Evolutionary conservation across 2,797 vertebrate species (phyloP), one percentile per base, ranked within the genome.

Genomic region (Thripadectes ignobilis): DNA sequence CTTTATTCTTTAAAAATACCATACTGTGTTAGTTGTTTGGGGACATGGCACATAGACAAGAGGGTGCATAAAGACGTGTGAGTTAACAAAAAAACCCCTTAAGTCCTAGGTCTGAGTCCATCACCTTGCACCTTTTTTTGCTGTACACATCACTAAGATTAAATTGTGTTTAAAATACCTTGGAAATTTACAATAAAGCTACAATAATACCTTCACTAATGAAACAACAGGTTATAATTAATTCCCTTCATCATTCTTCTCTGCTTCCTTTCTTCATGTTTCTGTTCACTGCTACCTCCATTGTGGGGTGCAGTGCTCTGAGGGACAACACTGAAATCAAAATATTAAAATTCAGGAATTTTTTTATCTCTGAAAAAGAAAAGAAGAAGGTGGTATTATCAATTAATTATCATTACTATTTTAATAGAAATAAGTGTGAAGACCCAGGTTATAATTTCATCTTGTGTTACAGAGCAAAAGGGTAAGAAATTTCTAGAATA

Each of bases 31-130:
- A 1, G 10, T 46, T 66, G 8, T 24, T 2, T 46, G 20, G 10
- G 13, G 6, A 23, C 12, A 6, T 18, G 19, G 18, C 7, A 14
- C 5, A 4, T 18, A 69, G 52, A 20, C 7, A 48, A 32, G 45
- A 39, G 3, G 38, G 4, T 41, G 19, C 3, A 15, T 51, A 29
- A 10, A 17, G 3, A 7, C 30, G 3, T 61, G 30, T 41, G 13
- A 59, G 10, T 10, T 63, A 58, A 77, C 4, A 79, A 21, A 38
- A 61, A 43, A 26, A 1, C 0, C 1, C 4, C 0, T 1, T 43
- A 57, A 57, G 10, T 77, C 6, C 6, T 43, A 48, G 6, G 18
- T 43, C 61, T 38, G 39, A 58, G 19, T 63, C 29, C 12, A 36
- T 16, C 52, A 23, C 12, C 14, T 74, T 61, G 5, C 18, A 45